Base-by-base conservation (phyloP, 2,797 vertebrate species). In the Myotis vivesi region DNA sequence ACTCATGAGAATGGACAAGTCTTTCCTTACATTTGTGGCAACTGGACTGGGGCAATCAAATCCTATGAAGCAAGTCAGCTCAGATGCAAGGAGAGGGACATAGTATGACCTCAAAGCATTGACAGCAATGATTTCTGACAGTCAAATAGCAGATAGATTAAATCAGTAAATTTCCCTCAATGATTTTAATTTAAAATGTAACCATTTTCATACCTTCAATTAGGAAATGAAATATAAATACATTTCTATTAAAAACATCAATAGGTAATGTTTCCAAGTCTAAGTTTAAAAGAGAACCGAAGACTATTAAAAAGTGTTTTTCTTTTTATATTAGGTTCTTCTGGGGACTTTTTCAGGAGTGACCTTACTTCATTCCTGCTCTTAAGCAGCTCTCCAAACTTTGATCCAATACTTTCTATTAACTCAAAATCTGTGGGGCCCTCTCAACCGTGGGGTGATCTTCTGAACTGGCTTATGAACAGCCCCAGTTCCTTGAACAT, bases 401-500 rank as follows among this genome's bases (percentile, higher is more conserved):
- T 93, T 83, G 92, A 83, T 96, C 66, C 77, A 17, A 28, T 75
- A 75, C 59, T 93, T 95, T 81, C 92, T 96, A 96, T 97, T 95
- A 97, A 96, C 96, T 96, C 55, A 82, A 36, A 88, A 96, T 94
- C 94, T 44, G 90, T 96, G 95, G 95, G 68, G 64, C 97, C 96
- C 92, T 91, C 82, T 96, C 80, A 95, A 57, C 11, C 55, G 83
- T 73, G 71, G 46, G 79, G 82, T 87, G 94, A 97, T 92, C 80
- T 86, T 97, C 96, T 94, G 96, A 97, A 85, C 92, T 93, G 86
- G 57, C 53, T 96, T 92, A 93, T 92, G 95, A 95, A 90, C 80
- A 94, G 76, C 87, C 25, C 62, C 62, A 82, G 69, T 96, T 97
- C 97, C 94, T 97, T 91, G 92, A 96, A 95, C 91, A 38, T 97